Evolutionary conservation across 2,113 vertebrate species (phyloP).

Genomic region (Psittacula cyanocephala): DNA sequence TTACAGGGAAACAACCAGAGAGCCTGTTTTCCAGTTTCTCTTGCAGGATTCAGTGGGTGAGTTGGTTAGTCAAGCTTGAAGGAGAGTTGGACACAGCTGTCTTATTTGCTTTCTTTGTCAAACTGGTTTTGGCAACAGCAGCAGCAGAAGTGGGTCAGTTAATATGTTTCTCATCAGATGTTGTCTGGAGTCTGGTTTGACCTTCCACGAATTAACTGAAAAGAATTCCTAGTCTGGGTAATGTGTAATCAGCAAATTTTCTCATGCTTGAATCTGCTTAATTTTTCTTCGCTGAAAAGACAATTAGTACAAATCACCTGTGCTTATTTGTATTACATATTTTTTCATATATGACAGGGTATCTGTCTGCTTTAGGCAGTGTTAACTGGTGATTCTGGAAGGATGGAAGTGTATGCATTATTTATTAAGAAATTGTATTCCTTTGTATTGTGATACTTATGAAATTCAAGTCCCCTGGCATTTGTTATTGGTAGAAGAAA

Average conservation of each 20-base stretch:
- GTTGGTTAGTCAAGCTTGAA: constrained; percentile 38
- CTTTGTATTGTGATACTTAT: constrained; percentile 6
- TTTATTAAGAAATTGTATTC: not conserved
- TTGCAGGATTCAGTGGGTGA: not conserved
- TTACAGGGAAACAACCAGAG: not conserved
- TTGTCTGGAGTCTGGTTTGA: not conserved
- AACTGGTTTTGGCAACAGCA: not conserved
- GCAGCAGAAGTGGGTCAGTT: not conserved
- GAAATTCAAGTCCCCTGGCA: not conserved
- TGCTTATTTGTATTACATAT: not conserved
- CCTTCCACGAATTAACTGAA: not conserved
- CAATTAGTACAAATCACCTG: not conserved
- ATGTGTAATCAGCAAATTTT: not conserved
- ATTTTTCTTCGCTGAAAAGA: not conserved
- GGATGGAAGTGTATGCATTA: not conserved
- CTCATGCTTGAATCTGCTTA: not conserved
- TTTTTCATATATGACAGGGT: not conserved
- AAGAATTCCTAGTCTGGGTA: not conserved
- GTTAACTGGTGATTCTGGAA: not conserved
- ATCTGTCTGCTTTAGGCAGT: not conserved
- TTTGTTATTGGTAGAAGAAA: constrained; percentile 23
- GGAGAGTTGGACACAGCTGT: not conserved
- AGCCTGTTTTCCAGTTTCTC: not conserved
- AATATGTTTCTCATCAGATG: not conserved
- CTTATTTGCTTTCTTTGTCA: constrained; percentile 2